Evolutionary conservation across 2,888 invertebrate species (phyloP), one percentile per base, ranked within the genome.

Genomic region (Entomobrya proxima): DNA sequence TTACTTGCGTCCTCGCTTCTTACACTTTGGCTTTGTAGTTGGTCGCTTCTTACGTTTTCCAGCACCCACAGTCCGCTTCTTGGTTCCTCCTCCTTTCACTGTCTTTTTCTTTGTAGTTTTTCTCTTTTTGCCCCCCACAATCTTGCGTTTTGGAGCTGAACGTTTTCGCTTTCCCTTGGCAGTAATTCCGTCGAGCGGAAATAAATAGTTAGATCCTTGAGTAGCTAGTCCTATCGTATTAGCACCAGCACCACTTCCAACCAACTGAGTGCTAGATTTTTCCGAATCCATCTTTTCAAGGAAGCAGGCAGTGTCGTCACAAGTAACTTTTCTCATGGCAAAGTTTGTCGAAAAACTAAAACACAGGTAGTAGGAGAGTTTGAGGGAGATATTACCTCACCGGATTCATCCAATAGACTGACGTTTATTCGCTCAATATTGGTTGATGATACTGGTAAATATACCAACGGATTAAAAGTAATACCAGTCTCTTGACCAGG

Each of bases 271-370:
- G 13, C n/a, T 40, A 7, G 24, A 24, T 11, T 9, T 64, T 27
- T 67, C 67, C 4, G 24, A 35, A 2, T 24, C n/a, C 15, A 40
- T 50, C 24, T 69, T 80, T 1, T 69, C 80, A 15, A 80, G 37
- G 30, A 55, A 67, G 13, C 80, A 80, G 24, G 40, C 27, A 3
- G 32, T 21, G 1, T 40, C 13, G 32, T 50, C 55, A 24, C 80
- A 80, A 2, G 55, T 52, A 11, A 80, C 72, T 3, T 35, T 13
- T 37, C 80, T 69, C 80, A 80, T 80, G 18, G n/a, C 15, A n/a
- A 2, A 9, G 2, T 5, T 32, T 3, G 21, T 21, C 72, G 24
- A 55, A 80, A 80, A 21, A 35, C 15, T 13, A 80, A 15, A 11
- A 69, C 67, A 18, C 6, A 0, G 9, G 47, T 32, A 13, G 64